These are phyloP conservation scores for Egretta garzetta DNA, from an alignment of 2,113 vertebrate species.

Conservation along the genomic window DNA sequence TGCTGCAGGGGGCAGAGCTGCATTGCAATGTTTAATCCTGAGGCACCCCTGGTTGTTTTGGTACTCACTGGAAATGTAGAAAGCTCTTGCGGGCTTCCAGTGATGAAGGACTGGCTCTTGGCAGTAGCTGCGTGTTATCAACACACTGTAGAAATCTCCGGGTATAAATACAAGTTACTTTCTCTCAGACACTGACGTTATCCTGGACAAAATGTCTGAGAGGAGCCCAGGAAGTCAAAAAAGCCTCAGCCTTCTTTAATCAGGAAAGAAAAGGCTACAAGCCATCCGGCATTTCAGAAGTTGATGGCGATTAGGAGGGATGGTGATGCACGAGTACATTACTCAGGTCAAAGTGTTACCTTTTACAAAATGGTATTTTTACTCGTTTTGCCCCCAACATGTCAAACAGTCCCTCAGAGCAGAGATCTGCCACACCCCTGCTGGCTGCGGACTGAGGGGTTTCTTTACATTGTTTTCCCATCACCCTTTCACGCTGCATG, in stretches of 20 bases:
- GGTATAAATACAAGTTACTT: neutral
- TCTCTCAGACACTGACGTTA: neutral
- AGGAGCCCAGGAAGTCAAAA: neutral
- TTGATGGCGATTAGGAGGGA: neutral
- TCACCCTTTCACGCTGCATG: neutral
- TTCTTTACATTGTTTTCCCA: neutral
- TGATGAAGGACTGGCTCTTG: neutral
- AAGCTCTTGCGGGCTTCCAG: neutral
- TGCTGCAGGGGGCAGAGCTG: neutral
- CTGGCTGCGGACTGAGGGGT: neutral
- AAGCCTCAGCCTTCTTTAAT: neutral
- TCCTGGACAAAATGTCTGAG: neutral
- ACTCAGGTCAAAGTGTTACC: neutral
- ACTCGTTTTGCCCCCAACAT: neutral
- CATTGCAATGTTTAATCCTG: constrained; percentile 16
- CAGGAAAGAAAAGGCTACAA: neutral
- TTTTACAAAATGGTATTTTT: neutral
- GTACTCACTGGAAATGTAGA: neutral
- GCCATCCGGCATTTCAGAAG: neutral
- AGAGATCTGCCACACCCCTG: neutral
- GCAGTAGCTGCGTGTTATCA: constrained; percentile 12
- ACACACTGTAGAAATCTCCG: constrained; percentile 25
- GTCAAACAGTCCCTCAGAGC: neutral
- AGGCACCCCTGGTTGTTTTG: neutral
- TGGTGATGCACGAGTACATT: neutral